Evolutionary conservation across 2,113 vertebrate species (phyloP).

Genomic region (Pelecanoides urinatrix): DNA sequence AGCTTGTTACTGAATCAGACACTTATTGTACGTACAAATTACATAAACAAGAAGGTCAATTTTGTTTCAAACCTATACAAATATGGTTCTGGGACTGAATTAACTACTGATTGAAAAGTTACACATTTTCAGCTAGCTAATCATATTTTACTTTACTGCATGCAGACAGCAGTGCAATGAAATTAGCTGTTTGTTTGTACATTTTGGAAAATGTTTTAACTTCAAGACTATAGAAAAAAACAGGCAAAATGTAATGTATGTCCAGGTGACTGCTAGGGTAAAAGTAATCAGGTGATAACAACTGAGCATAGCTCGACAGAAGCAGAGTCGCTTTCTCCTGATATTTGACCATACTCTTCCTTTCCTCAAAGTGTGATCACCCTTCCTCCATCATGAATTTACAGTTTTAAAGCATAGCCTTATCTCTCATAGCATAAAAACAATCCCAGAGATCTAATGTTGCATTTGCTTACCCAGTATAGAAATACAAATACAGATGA

Average conservation of each 20-base stretch:
- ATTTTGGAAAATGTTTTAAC: slow-evolving; percentile 24
- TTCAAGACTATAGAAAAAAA: not conserved
- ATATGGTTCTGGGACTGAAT: slow-evolving; percentile 30
- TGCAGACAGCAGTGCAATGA: slow-evolving; percentile 60
- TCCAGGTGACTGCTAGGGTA: not conserved
- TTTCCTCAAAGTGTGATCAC: not conserved
- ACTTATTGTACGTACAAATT: slow-evolving; percentile 50
- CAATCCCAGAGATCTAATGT: not conserved
- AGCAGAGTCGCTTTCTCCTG: not conserved
- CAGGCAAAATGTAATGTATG: not conserved
- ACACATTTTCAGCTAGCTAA: slow-evolving; percentile 29
- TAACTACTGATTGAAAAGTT: slow-evolving; percentile 61
- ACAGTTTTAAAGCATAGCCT: not conserved
- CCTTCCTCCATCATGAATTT: not conserved
- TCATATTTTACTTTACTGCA: slow-evolving; percentile 32
- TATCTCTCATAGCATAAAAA: not conserved
- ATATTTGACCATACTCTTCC: not conserved
- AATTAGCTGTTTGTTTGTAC: slow-evolving; percentile 67
- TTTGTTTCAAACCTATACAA: slow-evolving; percentile 53
- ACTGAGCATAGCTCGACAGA: not conserved
- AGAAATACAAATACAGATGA: not conserved
- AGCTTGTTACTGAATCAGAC: slow-evolving; percentile 58
- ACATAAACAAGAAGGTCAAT: slow-evolving; percentile 68
- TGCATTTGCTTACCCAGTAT: not conserved
- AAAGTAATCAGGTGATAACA: not conserved